A percentile compares a stretch with the other conserved stretches of the same genome.
Conservation (phyloP, 2,888 invertebrate species). For the Ceratothoa steindachneri region DNA sequence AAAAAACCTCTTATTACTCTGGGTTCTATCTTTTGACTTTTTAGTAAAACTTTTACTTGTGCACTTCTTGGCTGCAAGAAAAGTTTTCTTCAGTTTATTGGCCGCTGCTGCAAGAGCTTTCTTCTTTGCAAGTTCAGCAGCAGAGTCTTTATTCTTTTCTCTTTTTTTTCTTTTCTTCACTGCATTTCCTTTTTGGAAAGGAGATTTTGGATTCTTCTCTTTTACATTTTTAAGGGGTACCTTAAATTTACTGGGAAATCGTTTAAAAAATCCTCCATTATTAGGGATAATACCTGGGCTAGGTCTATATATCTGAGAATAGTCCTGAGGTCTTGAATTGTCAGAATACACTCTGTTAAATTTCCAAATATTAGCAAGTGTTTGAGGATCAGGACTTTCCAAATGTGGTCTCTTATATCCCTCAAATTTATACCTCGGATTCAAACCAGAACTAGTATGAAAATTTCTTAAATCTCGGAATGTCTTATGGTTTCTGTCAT, state of each 20-base stretch:
- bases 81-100: conserved; percentile 36
- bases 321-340: background rate
- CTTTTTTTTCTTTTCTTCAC: background rate
- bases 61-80: conserved; percentile 40
- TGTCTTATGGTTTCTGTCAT: background rate
- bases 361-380: background rate
- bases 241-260: background rate
- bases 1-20: background rate
- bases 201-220: background rate
- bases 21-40: background rate
- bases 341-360: background rate
- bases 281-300: background rate
- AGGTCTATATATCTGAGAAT: background rate
- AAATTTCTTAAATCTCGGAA: conserved; percentile 3
- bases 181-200: background rate
- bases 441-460: background rate
- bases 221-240: background rate
- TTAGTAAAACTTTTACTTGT: conserved; percentile 1
- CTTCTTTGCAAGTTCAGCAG: conserved; percentile 37
- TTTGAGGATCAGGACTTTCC: background rate
- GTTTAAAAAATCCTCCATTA: background rate
- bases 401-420: background rate
- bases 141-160: conserved; percentile 18
- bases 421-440: conserved; percentile 2
- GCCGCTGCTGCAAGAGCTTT: conserved; percentile 43